Conservation (phyloP, 2,113 vertebrate genomes). For the Pluvianellus socialis region DNA sequence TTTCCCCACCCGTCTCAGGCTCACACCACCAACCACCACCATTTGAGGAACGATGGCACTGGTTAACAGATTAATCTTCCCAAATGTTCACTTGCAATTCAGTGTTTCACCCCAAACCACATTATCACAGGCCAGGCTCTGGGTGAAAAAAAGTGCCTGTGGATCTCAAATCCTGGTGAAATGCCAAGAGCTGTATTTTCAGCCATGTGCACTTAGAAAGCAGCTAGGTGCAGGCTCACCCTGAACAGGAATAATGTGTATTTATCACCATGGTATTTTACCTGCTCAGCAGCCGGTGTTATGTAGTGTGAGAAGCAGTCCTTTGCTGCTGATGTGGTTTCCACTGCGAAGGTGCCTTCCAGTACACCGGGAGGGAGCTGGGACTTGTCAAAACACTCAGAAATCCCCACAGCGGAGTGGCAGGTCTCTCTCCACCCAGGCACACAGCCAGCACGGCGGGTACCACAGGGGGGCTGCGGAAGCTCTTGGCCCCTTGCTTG, state of each 20-base stretch:
- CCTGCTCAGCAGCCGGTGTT: fast-evolving
- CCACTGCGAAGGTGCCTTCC: background rate
- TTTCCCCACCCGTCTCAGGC: background rate
- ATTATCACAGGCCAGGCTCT: background rate
- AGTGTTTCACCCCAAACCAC: background rate
- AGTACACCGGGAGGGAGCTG: fast-evolving
- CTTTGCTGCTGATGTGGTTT: background rate
- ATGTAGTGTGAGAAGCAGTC: background rate
- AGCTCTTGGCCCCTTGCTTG: background rate
- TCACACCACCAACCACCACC: background rate
- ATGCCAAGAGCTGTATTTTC: background rate
- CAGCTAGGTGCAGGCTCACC: background rate
- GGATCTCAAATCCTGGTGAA: background rate
- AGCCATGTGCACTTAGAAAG: background rate
- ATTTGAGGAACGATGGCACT: background rate
- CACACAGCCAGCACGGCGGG: fast-evolving
- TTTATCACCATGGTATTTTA: background rate
- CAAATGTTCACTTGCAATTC: background rate
- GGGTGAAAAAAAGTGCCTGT: background rate
- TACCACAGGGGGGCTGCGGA: fast-evolving
- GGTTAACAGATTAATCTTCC: background rate
- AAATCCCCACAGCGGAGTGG: background rate
- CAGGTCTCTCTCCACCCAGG: background rate
- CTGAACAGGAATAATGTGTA: background rate
- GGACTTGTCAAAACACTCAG: fast-evolving